Percentiles rank a stretch among this genome's conserved stretches.
Evolutionary conservation across 2,113 vertebrate genomes (phyloP).

Genomic region (Rafetus swinhoei): DNA sequence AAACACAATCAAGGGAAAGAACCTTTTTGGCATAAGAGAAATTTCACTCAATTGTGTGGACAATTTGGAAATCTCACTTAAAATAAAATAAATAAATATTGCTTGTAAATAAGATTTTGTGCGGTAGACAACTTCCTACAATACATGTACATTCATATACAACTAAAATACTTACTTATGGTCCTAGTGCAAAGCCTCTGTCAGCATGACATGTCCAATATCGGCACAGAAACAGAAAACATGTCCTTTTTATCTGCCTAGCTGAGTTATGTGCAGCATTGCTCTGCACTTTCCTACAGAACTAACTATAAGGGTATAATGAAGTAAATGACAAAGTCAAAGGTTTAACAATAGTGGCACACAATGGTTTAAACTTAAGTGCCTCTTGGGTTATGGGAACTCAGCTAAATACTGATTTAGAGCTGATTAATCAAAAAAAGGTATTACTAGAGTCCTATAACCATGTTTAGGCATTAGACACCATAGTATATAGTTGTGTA

Average conservation of each 20-base stretch:
- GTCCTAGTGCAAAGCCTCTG: conserved; percentile 65
- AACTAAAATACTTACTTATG: conserved; percentile 28
- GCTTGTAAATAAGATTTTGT: conserved; percentile 32
- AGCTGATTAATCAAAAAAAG: not conserved
- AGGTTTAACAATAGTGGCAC: conserved; percentile 50
- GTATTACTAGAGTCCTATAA: not conserved
- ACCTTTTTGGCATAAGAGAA: conserved; percentile 42
- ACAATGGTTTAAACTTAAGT: not conserved
- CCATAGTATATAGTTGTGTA: not conserved
- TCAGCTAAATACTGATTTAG: not conserved
- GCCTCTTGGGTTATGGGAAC: not conserved
- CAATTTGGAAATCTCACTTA: conserved; percentile 29
- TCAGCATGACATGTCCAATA: conserved; percentile 27
- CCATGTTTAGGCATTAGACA: not conserved
- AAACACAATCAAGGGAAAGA: not conserved
- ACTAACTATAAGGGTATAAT: not conserved
- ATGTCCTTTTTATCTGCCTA: conserved; percentile 8
- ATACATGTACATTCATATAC: conserved; percentile 54
- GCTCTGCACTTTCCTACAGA: not conserved
- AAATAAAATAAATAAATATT: conserved; percentile 66
- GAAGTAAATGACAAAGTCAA: not conserved
- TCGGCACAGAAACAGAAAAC: not conserved
- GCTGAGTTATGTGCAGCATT: not conserved
- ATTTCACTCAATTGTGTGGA: conserved; percentile 42
- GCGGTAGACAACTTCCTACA: conserved; percentile 46